Base-by-base conservation (phyloP, 2,797 vertebrate genomes). In the Ispidina lecontei region DNA sequence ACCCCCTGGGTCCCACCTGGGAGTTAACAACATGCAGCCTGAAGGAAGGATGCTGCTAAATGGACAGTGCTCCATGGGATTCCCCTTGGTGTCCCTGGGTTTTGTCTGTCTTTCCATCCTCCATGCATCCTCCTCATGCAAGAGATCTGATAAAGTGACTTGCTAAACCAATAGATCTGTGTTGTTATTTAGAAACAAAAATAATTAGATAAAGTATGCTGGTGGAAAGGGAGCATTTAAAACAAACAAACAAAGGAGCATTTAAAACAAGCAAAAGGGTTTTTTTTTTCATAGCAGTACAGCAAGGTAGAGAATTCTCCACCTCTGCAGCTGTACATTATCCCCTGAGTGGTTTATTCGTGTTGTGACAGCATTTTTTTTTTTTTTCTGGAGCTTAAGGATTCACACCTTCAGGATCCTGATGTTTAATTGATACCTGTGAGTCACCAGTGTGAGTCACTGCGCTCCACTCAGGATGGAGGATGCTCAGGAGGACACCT, bases 381-480 rank as follows among this genome's bases (percentile, higher is more conserved):
- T 51, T 51, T 51, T 52, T 33, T 21, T n/a, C 29, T n/a, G 75
- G 69, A 90, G 33, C 55, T 74, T 19, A 79, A 81, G 59, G 52
- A 90, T 58, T 77, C 72, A 89, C 75, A 94, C 90, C 64, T 91
- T 90, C 37, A 74, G 65, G 51, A 93, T 84, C 78, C 72, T 89
- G 76, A 80, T 71, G 47, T 78, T 89, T 77, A 94, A 79, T 39
- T 56, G 81, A 54, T 89, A 76, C 28, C 76, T 17, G 35, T 90
- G 93, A 96, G 72, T 89, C 91, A 94, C 78, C 14, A 54, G 67
- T 37, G 47, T 90, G 88, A 94, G 69, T 94, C 84, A 89, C 69
- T 28, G 1, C 7, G 47, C 59, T 73, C 58, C 49, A 15, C 15
- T 35, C 13, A 58, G 74, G 68, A 84, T 22, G 14, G 56, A 76